Evolutionary conservation across 2,113 vertebrate genomes (phyloP).

Genomic region (Antigone vipio): DNA sequence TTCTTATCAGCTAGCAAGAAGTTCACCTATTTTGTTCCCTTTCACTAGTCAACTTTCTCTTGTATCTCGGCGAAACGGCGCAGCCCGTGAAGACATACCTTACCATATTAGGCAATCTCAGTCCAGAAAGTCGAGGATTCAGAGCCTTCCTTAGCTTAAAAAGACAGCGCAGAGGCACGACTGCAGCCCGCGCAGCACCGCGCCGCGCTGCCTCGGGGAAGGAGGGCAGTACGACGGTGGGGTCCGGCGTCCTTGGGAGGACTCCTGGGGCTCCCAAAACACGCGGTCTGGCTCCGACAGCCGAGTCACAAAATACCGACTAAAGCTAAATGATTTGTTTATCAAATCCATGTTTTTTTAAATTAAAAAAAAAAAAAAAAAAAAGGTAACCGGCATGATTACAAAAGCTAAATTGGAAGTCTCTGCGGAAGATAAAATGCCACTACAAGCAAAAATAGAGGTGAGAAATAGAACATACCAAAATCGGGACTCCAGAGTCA

Average conservation of each 20-base stretch:
- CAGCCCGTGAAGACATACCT: slow-evolving; percentile 71
- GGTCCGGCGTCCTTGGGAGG: background rate
- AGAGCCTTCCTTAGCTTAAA: slow-evolving; percentile 57
- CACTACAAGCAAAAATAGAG: background rate
- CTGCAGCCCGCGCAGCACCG: accelerated
- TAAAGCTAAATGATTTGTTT: background rate
- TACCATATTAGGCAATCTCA: slow-evolving; percentile 80
- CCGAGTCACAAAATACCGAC: background rate
- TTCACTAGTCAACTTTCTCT: background rate
- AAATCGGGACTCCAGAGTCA: background rate
- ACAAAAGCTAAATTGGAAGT: background rate
- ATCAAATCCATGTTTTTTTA: background rate
- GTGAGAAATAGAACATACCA: background rate
- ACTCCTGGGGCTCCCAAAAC: background rate
- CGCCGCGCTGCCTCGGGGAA: accelerated
- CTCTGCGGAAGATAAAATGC: background rate
- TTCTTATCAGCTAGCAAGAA: background rate
- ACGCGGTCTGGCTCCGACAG: background rate
- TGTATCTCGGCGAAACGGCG: background rate
- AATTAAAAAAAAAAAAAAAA: background rate
- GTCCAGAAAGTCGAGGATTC: slow-evolving; percentile 13
- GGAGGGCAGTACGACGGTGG: accelerated
- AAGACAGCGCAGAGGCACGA: background rate
- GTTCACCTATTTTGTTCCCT: slow-evolving; percentile 18
- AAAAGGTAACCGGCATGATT: background rate